Percentiles rank a stretch among this genome's conserved stretches.
phyloP scores from a whole-genome alignment of 2,888 invertebrate species.

The Zaprionus lineosus region DNA sequence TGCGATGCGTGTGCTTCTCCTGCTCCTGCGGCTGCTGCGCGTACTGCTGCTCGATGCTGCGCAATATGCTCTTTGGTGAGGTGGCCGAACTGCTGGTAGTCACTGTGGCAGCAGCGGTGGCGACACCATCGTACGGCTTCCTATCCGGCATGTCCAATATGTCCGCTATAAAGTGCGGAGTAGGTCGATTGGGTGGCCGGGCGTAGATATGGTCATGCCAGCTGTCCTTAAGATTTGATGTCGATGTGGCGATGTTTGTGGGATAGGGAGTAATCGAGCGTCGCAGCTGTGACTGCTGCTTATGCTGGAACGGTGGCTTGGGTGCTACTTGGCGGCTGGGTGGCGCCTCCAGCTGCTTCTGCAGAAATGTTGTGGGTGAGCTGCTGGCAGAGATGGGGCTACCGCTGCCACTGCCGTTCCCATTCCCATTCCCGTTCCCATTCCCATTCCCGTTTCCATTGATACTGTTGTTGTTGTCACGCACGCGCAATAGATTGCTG shows the following conservation, averaged over 20 bases:
- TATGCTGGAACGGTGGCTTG: too few relatives aligned
- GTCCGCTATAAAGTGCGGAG: conserved; percentile 93
- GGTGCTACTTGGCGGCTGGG: conserved; percentile 32
- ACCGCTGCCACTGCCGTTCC: conserved; percentile 32
- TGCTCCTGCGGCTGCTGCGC: conserved; percentile 70
- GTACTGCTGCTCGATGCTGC: conserved; percentile 80
- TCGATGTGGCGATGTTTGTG: conserved; percentile 20
- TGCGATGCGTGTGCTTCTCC: conserved; percentile 64
- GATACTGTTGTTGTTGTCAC: conserved; percentile 57
- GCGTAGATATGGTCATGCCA: conserved; percentile 97
- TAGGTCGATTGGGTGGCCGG: conserved; percentile 90
- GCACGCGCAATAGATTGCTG: conserved; percentile 65
- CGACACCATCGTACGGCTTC: conserved; percentile 26
- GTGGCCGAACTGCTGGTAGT: conserved; percentile 64
- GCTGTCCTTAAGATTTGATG: conserved; percentile 78
- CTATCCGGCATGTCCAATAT: conserved; percentile 86
- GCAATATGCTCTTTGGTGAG: conserved; percentile 81
- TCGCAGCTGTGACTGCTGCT: conserved; percentile 37
- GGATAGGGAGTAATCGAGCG: conserved; percentile 41
- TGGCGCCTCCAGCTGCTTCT: conserved; percentile 76
- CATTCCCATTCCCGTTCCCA: too few relatives aligned
- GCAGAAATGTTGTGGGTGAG: conserved; percentile 74
- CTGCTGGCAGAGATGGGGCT: conserved; percentile 52
- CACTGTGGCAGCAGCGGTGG: conserved; percentile 13
- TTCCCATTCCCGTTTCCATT: too few relatives aligned